A percentile compares a stretch with the other conserved stretches of the same genome.
Conservation (phyloP, 2,888 invertebrate species). For the Stratiomys singularior region DNA sequence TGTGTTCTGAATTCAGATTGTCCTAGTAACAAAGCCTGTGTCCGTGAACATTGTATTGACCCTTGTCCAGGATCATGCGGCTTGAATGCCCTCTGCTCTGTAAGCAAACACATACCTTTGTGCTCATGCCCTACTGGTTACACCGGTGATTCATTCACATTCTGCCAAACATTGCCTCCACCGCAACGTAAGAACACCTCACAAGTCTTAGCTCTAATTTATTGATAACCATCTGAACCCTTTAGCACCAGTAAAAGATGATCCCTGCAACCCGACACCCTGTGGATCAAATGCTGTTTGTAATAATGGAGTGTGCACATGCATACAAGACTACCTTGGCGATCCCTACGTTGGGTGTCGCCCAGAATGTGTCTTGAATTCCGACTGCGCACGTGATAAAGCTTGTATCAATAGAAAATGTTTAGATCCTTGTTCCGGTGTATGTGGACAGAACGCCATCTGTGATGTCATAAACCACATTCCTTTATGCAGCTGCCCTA, state of each 20-base stretch:
- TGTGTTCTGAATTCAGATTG: conserved; percentile 81
- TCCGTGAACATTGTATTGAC: conserved; percentile 79
- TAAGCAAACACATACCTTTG: conserved; percentile 79
- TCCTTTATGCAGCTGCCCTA: conserved; percentile 78
- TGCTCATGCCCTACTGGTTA: conserved; percentile 69
- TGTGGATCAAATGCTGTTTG: conserved; percentile 74
- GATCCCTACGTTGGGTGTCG: conserved; percentile 77
- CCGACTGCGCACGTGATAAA: conserved; percentile 75
- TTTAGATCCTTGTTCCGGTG: conserved; percentile 80
- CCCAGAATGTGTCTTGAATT: conserved; percentile 76
- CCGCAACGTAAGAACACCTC: conserved; percentile 54
- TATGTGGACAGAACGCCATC: conserved; percentile 79
- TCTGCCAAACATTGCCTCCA: conserved; percentile 66
- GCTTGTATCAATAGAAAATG: conserved; percentile 79
- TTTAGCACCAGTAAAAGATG: conserved; percentile 59
- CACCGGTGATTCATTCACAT: conserved; percentile 73
- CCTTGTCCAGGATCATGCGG: conserved; percentile 85
- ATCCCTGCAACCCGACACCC: conserved; percentile 74
- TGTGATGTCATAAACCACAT: conserved; percentile 83
- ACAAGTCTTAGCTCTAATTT: not conserved
- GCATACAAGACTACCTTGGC: conserved; percentile 73
- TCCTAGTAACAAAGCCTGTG: conserved; percentile 76
- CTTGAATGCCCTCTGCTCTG: conserved; percentile 76
- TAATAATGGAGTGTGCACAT: conserved; percentile 72
- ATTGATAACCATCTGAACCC: conserved; percentile 11